phyloP scores from a whole-genome alignment of 2,888 invertebrate species.

The Syrista parreyssii region DNA sequence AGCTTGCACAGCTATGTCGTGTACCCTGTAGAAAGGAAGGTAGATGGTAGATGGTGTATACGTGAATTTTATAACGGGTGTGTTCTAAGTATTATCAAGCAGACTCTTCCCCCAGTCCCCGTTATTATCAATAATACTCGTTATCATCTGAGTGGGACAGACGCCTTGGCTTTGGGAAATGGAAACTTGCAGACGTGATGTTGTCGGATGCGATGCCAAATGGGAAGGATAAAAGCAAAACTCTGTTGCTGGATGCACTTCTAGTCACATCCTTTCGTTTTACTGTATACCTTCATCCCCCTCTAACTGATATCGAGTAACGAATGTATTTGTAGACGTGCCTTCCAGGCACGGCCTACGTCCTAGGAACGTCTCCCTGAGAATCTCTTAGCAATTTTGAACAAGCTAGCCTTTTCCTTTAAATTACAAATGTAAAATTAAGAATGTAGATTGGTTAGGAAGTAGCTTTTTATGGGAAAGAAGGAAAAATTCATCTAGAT shows the following conservation, averaged over 20 bases:
- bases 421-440: no score
- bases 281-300: no score
- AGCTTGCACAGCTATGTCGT: no score
- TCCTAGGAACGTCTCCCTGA: constrained; percentile 17
- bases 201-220: constrained; percentile 41
- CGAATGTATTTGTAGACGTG: constrained; percentile 8
- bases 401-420: not conserved
- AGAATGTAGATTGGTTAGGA: not conserved
- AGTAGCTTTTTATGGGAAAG: not conserved
- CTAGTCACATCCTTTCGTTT: not conserved
- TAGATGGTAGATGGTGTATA: no score
- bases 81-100: no score
- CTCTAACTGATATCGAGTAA: no score
- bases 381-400: constrained; percentile 1
- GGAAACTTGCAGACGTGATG: constrained; percentile 36
- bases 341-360: constrained; percentile 19
- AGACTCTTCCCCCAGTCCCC: no score
- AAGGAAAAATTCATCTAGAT: not conserved
- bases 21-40: no score
- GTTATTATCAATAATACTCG: no score
- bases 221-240: constrained; percentile 40
- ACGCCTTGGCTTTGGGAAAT: constrained; percentile 21
- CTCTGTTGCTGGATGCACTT: constrained; percentile 39
- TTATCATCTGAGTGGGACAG: no score
- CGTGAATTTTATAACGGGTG: no score